Evolutionary conservation across 2,888 invertebrate genomes (phyloP), one percentile per base, ranked within the genome.

Genomic region (Steinernema carpocapsae): DNA sequence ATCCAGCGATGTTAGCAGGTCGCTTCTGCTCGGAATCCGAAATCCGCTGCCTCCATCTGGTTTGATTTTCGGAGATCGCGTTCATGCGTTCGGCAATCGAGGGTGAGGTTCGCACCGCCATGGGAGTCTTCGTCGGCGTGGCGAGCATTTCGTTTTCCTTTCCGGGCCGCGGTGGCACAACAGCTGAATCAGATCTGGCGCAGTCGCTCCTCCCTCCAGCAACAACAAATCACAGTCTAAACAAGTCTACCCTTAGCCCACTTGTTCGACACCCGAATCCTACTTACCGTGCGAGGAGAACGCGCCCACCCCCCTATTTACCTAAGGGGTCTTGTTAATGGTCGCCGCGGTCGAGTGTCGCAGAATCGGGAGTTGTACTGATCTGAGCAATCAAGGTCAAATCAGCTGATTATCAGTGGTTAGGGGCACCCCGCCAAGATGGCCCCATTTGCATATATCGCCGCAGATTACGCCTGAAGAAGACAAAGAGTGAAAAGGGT

Each of bases 381-480:
- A 12, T 64, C 64, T 12, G 64, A 29, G 26, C 26, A 64, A 64
- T 64, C 64, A 64, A 64, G 64, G 64, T 64, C 64, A 64, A 29
- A 64, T 32, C 64, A 64, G 64, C 64, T 64, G 64, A 64, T 64
- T 64, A 64, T 64, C 64, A 64, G 32, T 64, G 64, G 37, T 26
- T 14, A 22, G 17, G 56, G 56, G 56, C 56, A 64, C 29, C 64
- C 64, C 64, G 64, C 64, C 64, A 64, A 64, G 64, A 64, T 64
- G 64, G 64, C 64, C 64, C 29, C 64, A 64, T 64, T 64, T 64
- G 64, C 64, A 64, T 64, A 64, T 64, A 48, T 48, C 48, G 48
- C 32, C 64, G 17, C 64, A 4, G 22, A 48, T 48, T 48, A 48
- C 48, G 48, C 48, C 48, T 56, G 17, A 29, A 26, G 64, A 32